Percentiles rank a stretch among this genome's conserved stretches.
Conservation (phyloP, 2,888 invertebrate genomes). For the Dioctria rufipes region DNA sequence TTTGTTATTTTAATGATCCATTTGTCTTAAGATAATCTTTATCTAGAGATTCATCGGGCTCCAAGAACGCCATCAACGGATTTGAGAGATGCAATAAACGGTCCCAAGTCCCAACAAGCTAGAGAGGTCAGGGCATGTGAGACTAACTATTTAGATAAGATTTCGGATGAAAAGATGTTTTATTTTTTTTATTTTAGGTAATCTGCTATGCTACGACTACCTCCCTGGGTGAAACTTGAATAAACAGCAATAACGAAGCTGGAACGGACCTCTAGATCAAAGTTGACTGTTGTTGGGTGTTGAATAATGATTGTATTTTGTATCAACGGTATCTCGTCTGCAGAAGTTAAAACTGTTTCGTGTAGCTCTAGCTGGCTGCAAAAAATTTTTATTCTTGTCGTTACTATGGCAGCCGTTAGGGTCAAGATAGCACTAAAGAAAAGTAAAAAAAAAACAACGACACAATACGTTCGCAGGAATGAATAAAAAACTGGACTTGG, state of each 20-base stretch:
- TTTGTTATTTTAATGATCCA: not conserved
- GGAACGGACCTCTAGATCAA: not conserved
- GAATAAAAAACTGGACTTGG: not conserved
- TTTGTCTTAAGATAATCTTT: not conserved
- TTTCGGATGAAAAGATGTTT: not conserved
- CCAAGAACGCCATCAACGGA: not conserved
- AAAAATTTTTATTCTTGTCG: not conserved
- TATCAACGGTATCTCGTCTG: not conserved
- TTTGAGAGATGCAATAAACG: not conserved
- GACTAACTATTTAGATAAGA: not conserved
- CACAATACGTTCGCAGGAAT: not conserved
- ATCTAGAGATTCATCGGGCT: not conserved
- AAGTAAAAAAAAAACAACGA: not conserved
- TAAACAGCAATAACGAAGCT: not conserved
- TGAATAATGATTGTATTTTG: not conserved
- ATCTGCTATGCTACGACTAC: not conserved
- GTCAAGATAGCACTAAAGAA: not conserved
- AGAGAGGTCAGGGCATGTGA: conserved; percentile 1
- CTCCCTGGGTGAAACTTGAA: not conserved
- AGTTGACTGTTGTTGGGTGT: not conserved
- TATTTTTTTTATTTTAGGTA: not conserved
- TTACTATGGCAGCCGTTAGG: not conserved
- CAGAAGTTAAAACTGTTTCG: not conserved
- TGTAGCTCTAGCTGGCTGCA: not conserved
- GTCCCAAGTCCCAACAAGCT: not conserved